Evolutionary conservation across 2,888 invertebrate genomes (phyloP).

Genomic region (Polymixis lichenea): DNA sequence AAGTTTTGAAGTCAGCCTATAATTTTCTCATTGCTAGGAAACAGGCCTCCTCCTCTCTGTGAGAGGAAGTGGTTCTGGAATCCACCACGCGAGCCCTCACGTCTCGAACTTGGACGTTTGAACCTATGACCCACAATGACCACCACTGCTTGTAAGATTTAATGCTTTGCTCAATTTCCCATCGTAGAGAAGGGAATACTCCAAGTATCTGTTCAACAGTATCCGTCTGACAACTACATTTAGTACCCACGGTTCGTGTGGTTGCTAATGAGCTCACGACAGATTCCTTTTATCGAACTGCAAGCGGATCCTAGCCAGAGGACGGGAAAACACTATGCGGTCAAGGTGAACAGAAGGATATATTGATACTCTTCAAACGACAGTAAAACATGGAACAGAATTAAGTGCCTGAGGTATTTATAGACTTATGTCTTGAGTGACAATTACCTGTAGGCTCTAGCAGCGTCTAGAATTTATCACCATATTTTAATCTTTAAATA

Average conservation of each 20-base stretch:
- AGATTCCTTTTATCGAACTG: slow-evolving; percentile 42
- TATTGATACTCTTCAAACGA: slow-evolving; percentile 33
- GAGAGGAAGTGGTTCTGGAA: no score
- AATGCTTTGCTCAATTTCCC: background rate
- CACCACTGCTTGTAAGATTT: no score
- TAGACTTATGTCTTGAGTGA: background rate
- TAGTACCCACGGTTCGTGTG: slow-evolving; percentile 20
- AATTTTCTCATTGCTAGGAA: no score
- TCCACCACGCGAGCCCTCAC: no score
- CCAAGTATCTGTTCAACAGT: background rate
- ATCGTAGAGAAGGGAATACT: background rate
- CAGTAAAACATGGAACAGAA: background rate
- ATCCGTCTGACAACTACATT: slow-evolving; percentile 29
- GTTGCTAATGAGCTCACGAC: slow-evolving; percentile 55
- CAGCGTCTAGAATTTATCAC: slow-evolving; percentile 29
- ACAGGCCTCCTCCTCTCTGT: no score
- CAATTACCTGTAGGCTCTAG: background rate
- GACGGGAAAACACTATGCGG: slow-evolving; percentile 50
- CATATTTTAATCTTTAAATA: slow-evolving; percentile 19
- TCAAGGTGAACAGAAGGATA: slow-evolving; percentile 43
- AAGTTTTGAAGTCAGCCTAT: no score
- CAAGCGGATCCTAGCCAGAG: slow-evolving; percentile 45
- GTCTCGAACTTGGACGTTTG: no score
- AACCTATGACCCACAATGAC: no score
- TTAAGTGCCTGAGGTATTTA: background rate